phyloP scores from a whole-genome alignment of 2,888 invertebrate species.

The Drosophila tripunctata region DNA sequence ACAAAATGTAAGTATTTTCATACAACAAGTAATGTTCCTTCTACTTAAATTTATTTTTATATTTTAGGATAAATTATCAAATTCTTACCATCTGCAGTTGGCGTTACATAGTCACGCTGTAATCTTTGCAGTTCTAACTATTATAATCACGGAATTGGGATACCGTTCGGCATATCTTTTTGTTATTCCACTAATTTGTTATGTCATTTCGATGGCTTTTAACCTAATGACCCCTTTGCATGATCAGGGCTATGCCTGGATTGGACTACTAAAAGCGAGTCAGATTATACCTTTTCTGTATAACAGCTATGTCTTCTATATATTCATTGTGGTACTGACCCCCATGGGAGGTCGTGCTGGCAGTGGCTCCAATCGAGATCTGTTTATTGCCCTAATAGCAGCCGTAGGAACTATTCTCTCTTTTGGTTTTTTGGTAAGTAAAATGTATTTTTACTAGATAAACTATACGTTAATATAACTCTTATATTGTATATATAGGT shows the following conservation, averaged over 20 bases:
- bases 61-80: slow-evolving; percentile 70
- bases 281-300: slow-evolving; percentile 84
- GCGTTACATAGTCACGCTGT: slow-evolving; percentile 80
- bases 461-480: no score
- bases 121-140: slow-evolving; percentile 61
- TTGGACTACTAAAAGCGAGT: slow-evolving; percentile 76
- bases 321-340: slow-evolving; percentile 85
- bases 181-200: slow-evolving; percentile 76
- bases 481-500: slow-evolving; percentile 20
- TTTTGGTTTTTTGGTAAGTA: slow-evolving; percentile 80
- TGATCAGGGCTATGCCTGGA: slow-evolving; percentile 64
- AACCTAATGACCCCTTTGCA: slow-evolving; percentile 77
- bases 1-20: slow-evolving; percentile 65
- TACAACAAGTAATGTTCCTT: not conserved
- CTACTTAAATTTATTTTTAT: not conserved
- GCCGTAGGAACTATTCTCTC: slow-evolving; percentile 76
- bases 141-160: slow-evolving; percentile 58
- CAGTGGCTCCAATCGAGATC: slow-evolving; percentile 85
- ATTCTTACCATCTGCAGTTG: slow-evolving; percentile 74
- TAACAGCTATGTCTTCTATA: slow-evolving; percentile 84
- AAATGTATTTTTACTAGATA: no score
- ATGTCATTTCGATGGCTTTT: slow-evolving; percentile 65
- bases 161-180: slow-evolving; percentile 77
- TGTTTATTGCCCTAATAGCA: slow-evolving; percentile 85
- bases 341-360: slow-evolving; percentile 86